Conservation (phyloP, 2,113 vertebrate species). For the Pygoscelis antarcticus region DNA sequence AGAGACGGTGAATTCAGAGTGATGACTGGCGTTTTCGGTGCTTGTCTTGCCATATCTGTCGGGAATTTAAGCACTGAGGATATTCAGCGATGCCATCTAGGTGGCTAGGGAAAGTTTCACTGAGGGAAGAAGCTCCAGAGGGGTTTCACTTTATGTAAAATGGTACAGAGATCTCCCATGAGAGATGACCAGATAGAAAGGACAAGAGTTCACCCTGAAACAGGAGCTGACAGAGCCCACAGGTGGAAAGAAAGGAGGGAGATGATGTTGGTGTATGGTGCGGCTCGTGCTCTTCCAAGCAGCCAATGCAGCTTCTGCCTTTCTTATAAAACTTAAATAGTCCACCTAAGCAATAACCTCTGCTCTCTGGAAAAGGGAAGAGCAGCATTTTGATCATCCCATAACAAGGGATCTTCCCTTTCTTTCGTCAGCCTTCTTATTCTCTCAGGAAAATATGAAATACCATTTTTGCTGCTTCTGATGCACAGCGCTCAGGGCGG, state of each 20-base stretch:
- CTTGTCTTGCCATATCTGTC: background rate
- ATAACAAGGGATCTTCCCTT: background rate
- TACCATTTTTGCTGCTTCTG: background rate
- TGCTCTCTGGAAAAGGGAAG: background rate
- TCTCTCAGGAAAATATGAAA: background rate
- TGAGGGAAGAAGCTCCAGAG: background rate
- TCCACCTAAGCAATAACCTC: background rate
- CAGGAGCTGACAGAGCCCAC: background rate
- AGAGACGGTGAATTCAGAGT: fast-evolving
- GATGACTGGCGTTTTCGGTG: background rate
- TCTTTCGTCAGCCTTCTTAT: fast-evolving
- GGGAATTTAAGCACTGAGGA: background rate
- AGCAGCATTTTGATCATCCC: background rate
- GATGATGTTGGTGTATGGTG: fast-evolving
- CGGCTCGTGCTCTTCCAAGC: fast-evolving
- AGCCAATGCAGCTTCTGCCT: background rate
- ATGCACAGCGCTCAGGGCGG: fast-evolving
- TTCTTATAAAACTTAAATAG: fast-evolving
- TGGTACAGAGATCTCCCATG: fast-evolving
- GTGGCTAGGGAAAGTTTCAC: background rate
- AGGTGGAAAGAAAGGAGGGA: background rate
- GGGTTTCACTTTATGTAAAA: background rate
- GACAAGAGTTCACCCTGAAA: background rate
- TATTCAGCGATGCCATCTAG: fast-evolving
- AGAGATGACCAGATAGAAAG: background rate